Conservation (phyloP, 2,888 invertebrate genomes). For the Synanthedon formicaeformis region DNA sequence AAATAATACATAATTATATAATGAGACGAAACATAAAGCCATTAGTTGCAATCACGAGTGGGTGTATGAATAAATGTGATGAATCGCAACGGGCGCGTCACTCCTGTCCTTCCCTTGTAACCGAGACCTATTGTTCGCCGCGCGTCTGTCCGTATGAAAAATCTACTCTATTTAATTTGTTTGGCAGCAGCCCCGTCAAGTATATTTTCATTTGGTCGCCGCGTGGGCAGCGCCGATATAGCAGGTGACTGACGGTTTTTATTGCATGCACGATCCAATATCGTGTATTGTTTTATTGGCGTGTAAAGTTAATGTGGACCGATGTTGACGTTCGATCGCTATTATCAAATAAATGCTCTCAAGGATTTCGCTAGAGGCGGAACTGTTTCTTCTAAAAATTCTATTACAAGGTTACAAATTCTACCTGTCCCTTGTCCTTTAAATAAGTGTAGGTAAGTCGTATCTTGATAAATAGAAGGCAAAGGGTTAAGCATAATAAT, state of each 20-base stretch:
- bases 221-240: conserved; percentile 54
- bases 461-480: no score
- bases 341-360: neutral
- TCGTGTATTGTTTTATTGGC: conserved; percentile 51
- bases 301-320: conserved; percentile 32
- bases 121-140: conserved; percentile 55
- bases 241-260: conserved; percentile 59
- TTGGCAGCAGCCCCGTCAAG: conserved; percentile 56
- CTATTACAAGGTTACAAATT: neutral
- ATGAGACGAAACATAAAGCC: neutral
- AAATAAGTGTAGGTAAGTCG: no score
- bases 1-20: neutral
- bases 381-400: no score
- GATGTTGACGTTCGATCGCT: conserved; percentile 23
- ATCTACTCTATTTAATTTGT: conserved; percentile 63
- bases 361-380: no score
- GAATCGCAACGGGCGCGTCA: conserved; percentile 18
- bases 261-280: conserved; percentile 47
- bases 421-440: no score
- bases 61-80: neutral
- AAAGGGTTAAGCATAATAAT: no score
- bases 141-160: conserved; percentile 51
- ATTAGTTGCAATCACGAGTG: neutral
- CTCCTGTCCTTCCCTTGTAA: conserved; percentile 44
- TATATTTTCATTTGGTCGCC: conserved; percentile 53